Evolutionary conservation across 2,113 vertebrate species (phyloP).

Genomic region (Myrmophylax atrothorax): DNA sequence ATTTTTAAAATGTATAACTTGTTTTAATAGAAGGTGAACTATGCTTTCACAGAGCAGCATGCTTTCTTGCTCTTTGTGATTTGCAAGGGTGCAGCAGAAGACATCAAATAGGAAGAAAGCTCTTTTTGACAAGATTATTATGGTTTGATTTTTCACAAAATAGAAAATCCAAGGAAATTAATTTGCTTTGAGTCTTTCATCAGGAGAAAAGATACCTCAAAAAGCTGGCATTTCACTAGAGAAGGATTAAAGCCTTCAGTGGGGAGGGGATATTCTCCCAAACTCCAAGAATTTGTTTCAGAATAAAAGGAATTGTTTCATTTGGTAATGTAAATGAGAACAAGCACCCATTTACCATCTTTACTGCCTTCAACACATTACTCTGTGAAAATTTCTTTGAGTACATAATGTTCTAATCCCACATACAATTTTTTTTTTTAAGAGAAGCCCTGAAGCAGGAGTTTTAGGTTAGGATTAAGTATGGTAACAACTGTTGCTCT

Average conservation of each 20-base stretch:
- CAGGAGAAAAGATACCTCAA: not conserved
- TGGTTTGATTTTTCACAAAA: not conserved
- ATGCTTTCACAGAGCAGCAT: not conserved
- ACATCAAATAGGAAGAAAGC: not conserved
- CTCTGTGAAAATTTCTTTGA: not conserved
- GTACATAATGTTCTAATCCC: not conserved
- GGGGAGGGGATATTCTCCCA: not conserved
- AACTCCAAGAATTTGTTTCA: not conserved
- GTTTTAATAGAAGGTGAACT: not conserved
- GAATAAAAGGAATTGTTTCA: not conserved
- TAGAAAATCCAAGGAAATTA: not conserved
- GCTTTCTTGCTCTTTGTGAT: not conserved
- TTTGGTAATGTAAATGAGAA: not conserved
- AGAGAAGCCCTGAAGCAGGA: not conserved
- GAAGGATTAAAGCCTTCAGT: not conserved
- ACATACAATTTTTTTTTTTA: not conserved
- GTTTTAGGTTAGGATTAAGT: not conserved
- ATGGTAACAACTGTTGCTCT: not conserved
- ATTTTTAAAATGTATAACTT: not conserved
- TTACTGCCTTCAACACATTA: not conserved
- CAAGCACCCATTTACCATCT: not conserved
- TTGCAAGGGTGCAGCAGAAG: not conserved
- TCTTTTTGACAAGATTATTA: not conserved
- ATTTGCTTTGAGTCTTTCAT: not conserved
- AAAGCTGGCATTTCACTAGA: not conserved